Evolutionary conservation across 1,140 invertebrate genomes (phyloP), one percentile per base, ranked within the genome.

Genomic region (Belonocnema kinseyi): DNA sequence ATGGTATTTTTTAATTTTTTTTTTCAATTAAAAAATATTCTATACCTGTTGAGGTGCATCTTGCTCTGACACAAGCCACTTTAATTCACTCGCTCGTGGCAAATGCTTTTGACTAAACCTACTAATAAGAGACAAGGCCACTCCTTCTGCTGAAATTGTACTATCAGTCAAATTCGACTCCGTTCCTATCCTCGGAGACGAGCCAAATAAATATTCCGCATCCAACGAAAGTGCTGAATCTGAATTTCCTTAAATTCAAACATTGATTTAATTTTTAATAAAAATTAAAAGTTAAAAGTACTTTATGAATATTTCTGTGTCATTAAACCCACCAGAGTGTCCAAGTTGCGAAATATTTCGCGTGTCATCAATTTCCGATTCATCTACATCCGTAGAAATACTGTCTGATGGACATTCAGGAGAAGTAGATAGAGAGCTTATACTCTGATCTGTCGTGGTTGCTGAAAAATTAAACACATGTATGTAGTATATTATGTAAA

Each of bases 61-160:
- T 82, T 94, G 89, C 87, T 97, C 96, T 0, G 95, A 95, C 0
- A 97, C 95, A 5, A 97, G 89, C 96, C 96, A 97, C 75, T 95
- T 93, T n/a, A 97, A 88, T 73, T 97, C 96, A 5, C 95, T 95
- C 16, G 96, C 95, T 79, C 94, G 93, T 0, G 96, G 96, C 61
- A 97, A 88, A 77, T 96, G 95, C 80, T 95, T 95, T 77, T 96
- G 95, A 77, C 93, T 95, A 87, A 97, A 97, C 83, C 94, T 94
- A 75, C 94, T 95, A 53, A 97, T 93, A 3, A 97, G 87, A 50
- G 94, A 95, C 13, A 97, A 89, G 10, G 96, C 96, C 12, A 97
- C 95, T 26, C 94, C 93, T 90, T 97, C 96, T 3, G 96, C 96
- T 12, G 96, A 96, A 61, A 86, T 91, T 85, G 75, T 91, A 89